phyloP scores from a whole-genome alignment of 2,797 vertebrate genomes.

The Chaetodon trifasciatus region DNA sequence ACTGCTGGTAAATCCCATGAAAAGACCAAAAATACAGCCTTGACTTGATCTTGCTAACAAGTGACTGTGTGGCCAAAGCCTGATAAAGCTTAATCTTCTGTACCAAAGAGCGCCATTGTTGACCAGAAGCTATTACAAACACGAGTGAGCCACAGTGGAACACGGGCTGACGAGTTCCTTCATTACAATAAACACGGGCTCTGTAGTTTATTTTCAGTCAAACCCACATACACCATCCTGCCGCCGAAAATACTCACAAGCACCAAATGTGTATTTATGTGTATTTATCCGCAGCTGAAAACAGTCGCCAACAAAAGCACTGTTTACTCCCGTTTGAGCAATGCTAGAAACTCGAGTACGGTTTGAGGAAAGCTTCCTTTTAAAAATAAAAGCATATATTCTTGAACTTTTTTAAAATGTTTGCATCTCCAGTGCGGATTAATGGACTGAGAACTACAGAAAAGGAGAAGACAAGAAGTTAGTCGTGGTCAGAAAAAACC shows the following conservation, averaged over 20 bases:
- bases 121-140: background rate
- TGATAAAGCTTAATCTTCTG: slow-evolving; percentile 11
- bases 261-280: slow-evolving; percentile 1
- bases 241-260: slow-evolving; percentile 19
- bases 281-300: background rate
- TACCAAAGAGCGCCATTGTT: background rate
- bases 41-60: background rate
- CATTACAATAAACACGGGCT: slow-evolving; percentile 12
- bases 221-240: slow-evolving; percentile 11
- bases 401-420: background rate
- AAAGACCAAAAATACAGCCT: background rate
- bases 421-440: no score
- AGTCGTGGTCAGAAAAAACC: background rate
- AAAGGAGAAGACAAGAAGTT: no score
- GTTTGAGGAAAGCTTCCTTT: background rate
- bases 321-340: background rate
- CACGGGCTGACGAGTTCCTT: background rate
- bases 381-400: slow-evolving; percentile 7
- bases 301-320: background rate
- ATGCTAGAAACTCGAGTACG: background rate
- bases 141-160: background rate
- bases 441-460: background rate
- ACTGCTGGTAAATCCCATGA: background rate
- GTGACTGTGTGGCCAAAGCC: background rate
- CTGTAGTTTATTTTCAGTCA: slow-evolving; percentile 24